phyloP scores from a whole-genome alignment of 2,797 vertebrate species.

The Peromyscus nudipes region DNA sequence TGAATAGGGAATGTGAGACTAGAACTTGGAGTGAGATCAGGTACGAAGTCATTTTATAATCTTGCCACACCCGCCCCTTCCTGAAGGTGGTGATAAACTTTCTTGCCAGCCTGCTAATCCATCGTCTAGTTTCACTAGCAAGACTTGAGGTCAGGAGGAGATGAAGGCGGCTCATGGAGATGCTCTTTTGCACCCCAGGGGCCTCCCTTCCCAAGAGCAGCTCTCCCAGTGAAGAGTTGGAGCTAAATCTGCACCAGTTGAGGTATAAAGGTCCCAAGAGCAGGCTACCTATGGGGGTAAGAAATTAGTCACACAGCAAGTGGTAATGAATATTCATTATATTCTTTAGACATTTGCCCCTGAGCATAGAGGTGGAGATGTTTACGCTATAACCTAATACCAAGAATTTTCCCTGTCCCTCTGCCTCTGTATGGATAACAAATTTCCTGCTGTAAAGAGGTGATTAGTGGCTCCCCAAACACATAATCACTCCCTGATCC shows the following conservation, averaged over 20 bases:
- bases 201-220: background rate
- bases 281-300: background rate
- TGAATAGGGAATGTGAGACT: background rate
- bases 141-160: background rate
- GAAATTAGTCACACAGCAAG: background rate
- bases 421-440: background rate
- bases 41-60: background rate
- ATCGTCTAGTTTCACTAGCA: background rate
- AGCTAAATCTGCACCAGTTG: background rate
- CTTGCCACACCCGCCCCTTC: background rate
- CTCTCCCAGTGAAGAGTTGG: background rate
- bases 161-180: background rate
- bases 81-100: background rate
- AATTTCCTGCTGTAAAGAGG: background rate
- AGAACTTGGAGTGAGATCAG: background rate
- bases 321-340: background rate
- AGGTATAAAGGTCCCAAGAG: background rate
- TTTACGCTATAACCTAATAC: background rate
- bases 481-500: background rate
- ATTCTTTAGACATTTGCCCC: background rate
- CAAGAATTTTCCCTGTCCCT: background rate
- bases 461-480: background rate
- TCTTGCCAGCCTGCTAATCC: background rate
- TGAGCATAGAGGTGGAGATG: background rate
- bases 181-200: background rate